A percentile compares a stretch with the other conserved stretches of the same genome.
phyloP scores from a whole-genome alignment of 2,113 vertebrate species.

The Centropristis striata region DNA sequence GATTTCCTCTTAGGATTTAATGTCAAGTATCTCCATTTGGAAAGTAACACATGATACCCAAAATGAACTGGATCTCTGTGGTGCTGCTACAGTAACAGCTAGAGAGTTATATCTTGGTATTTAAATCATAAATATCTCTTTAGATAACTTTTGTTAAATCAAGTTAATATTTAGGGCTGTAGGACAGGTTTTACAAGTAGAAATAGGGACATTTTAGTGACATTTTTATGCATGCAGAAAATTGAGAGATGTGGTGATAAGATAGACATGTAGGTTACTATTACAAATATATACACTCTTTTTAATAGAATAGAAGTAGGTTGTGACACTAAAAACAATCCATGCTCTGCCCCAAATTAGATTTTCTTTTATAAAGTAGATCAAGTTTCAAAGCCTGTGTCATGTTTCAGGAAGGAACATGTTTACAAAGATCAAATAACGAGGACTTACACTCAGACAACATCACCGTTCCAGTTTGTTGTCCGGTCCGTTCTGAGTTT shows the following conservation, averaged over 20 bases:
- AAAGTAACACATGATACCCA: not conserved
- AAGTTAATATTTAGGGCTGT: not conserved
- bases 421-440: too few relatives aligned
- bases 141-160: not conserved
- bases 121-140: not conserved
- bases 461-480: not conserved
- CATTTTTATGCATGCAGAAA: not conserved
- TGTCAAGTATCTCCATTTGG: not conserved
- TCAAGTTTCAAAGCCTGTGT: not conserved
- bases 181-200: not conserved
- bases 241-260: too few relatives aligned
- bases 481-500: not conserved
- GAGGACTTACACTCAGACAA: not conserved
- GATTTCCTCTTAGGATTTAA: conserved; percentile 9
- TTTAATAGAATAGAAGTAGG: too few relatives aligned
- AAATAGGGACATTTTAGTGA: not conserved
- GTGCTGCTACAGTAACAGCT: conserved; percentile 4
- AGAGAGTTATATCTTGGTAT: not conserved
- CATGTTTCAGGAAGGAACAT: not conserved
- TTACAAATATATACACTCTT: not conserved
- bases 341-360: too few relatives aligned
- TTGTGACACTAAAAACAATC: too few relatives aligned
- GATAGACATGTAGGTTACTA: too few relatives aligned
- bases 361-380: not conserved
- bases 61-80: not conserved